Base-by-base conservation (phyloP, 2,113 vertebrate genomes). In the Hypomesus transpacificus region DNA sequence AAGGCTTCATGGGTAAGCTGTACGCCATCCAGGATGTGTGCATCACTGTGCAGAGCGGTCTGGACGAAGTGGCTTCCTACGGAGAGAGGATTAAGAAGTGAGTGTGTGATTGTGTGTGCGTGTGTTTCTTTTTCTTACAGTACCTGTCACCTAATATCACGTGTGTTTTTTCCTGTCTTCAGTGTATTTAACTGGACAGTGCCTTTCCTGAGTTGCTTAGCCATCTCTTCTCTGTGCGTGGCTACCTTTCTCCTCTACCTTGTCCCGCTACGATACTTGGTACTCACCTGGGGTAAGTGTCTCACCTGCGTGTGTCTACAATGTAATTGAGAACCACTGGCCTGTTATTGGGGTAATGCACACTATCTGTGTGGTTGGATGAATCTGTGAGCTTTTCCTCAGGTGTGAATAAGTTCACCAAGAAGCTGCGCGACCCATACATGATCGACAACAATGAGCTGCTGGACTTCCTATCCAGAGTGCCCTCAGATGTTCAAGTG, bases 331-430 rank as follows among this genome's bases (percentile, higher is more conserved):
- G 9, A 46, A 46, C 39, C 3, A 46, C 31, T 34, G 0, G 31
- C 7, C 31, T 34, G 31, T 34, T 34, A 8, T 34, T 34, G 31
- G 39, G 9, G 39, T 11, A 46, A 46, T 8, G 39, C 39, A 46
- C 9, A 2, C 39, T 61, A 9, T 61, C 4, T 13, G 59, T 61
- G 20, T 61, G 59, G 18, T 16, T 56, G 53, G 1, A 26, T 34
- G 17, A 13, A 50, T 50, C 11, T 66, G 8, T 66, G 31, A 46
- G 2, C 9, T 11, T 9, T 46, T 11, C 18, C 26, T 18, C 73
- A 98, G 96, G 96, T 71, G 94, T 98, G 79, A 96, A 96, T 84
- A 98, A 98, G 88, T 98, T 98, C 88, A 98, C 96, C 68, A 98
- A 97, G 91, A 98, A 97, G 88, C 94, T 98, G 70, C 91, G 95